Evolutionary conservation across 2,113 vertebrate genomes (phyloP).

Genomic region (Corvus cornix): DNA sequence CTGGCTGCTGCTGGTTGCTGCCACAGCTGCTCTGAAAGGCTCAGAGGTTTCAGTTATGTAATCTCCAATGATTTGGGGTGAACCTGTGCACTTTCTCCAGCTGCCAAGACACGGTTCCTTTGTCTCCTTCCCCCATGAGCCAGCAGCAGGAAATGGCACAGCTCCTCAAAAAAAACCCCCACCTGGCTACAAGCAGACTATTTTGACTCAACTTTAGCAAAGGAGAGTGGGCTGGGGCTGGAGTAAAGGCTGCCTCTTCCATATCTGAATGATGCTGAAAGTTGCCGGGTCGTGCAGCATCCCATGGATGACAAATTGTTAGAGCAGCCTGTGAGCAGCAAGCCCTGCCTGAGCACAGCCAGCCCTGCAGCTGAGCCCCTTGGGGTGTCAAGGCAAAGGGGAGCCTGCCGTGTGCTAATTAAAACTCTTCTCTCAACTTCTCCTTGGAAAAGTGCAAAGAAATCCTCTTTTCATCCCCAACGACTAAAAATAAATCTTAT

Average conservation of each 20-base stretch:
- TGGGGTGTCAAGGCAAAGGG: neutral
- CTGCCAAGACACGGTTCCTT: fast-evolving
- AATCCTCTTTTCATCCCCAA: neutral
- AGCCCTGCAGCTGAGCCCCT: neutral
- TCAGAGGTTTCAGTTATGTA: neutral
- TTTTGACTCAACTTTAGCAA: neutral
- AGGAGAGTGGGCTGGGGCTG: neutral
- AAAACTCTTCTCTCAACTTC: neutral
- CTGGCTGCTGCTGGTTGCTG: neutral
- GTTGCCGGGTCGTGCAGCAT: fast-evolving
- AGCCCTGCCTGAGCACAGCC: neutral
- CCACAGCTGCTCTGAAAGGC: neutral
- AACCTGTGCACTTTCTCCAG: neutral
- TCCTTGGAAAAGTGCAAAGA: neutral
- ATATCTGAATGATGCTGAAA: fast-evolving
- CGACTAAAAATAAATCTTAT: conserved; percentile 51
- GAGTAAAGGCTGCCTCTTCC: neutral
- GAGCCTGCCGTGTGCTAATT: neutral
- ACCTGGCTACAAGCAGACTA: neutral
- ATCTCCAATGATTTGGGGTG: neutral
- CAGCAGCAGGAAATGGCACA: fast-evolving
- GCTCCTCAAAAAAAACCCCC: neutral
- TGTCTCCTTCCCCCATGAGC: neutral
- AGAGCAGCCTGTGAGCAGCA: neutral
- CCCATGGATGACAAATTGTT: fast-evolving